These are phyloP conservation scores for Folsomia candida DNA, from an alignment of 2,888 invertebrate species.

Conservation along the genomic window DNA sequence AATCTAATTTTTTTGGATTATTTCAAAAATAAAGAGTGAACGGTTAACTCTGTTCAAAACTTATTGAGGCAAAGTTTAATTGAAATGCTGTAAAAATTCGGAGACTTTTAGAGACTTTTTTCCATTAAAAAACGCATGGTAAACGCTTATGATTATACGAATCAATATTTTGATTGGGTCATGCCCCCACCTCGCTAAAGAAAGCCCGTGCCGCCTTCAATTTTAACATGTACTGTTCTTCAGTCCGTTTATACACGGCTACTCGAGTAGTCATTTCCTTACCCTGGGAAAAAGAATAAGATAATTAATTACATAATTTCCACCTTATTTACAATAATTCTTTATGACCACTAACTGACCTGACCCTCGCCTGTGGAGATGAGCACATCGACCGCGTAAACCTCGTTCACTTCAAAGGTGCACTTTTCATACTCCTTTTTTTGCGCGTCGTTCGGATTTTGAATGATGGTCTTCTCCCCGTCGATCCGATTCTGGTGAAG, in stretches of 20 bases:
- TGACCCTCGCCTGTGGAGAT: slow-evolving; percentile 93
- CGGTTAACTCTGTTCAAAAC: too few species aligned
- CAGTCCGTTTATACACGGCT: slow-evolving; percentile 97
- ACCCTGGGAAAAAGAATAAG: slow-evolving; percentile 60
- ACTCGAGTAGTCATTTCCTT: slow-evolving; percentile 91
- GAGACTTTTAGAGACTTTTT: too few species aligned
- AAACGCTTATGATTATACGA: too few species aligned
- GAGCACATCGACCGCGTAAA: slow-evolving; percentile 97
- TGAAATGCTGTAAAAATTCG: too few species aligned
- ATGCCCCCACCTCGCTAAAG: slow-evolving; percentile 69
- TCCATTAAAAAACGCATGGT: too few species aligned
- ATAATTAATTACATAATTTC: slow-evolving; percentile 1
- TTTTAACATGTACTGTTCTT: slow-evolving; percentile 94
- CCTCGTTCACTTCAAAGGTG: slow-evolving; percentile 92
- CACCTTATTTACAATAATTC: background rate
- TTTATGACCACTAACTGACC: slow-evolving; percentile 59
- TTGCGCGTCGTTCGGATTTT: slow-evolving; percentile 95
- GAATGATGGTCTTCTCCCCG: slow-evolving; percentile 94
- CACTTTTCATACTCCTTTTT: slow-evolving; percentile 96
- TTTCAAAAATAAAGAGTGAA: too few species aligned
- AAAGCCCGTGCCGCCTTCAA: slow-evolving; percentile 93
- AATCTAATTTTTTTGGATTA: too few species aligned
- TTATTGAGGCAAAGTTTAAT: too few species aligned
- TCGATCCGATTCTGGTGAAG: slow-evolving; percentile 94
- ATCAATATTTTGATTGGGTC: background rate